phyloP scores from a whole-genome alignment of 2,113 vertebrate species.

The Azemiops feae region DNA sequence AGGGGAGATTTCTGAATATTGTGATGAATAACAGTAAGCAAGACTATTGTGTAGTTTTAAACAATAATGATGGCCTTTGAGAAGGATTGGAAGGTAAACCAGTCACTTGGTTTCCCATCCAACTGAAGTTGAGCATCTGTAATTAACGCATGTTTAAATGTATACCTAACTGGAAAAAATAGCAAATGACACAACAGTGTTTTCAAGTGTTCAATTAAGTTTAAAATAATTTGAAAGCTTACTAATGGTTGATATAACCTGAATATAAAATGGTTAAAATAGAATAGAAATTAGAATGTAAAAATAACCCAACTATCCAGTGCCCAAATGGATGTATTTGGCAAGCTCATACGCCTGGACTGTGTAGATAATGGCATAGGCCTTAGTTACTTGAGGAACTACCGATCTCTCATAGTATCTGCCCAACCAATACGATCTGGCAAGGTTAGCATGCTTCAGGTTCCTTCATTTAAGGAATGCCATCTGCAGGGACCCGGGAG shows the following conservation, averaged over 20 bases:
- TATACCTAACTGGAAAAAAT: not conserved
- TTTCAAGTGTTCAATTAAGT: not conserved
- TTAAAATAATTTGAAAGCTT: not conserved
- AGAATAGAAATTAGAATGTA: not conserved
- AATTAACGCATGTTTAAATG: not conserved
- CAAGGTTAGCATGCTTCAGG: not conserved
- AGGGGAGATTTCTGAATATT: not conserved
- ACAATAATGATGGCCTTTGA: not conserved
- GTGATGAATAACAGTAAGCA: not conserved
- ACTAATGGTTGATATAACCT: not conserved
- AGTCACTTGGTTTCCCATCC: not conserved
- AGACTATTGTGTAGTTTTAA: not conserved
- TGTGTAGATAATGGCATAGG: not conserved
- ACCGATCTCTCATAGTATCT: not conserved
- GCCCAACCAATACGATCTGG: not conserved
- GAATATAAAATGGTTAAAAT: not conserved
- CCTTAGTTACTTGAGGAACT: not conserved
- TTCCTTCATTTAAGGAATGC: not conserved
- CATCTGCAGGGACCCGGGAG: not conserved
- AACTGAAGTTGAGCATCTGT: not conserved
- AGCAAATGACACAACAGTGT: not conserved
- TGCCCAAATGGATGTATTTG: not conserved
- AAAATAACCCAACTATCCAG: not conserved
- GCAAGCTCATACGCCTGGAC: not conserved
- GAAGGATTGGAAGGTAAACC: not conserved